Base-by-base conservation (phyloP, 2,888 invertebrate genomes). In the Drosophila pseudotalamancana region DNA sequence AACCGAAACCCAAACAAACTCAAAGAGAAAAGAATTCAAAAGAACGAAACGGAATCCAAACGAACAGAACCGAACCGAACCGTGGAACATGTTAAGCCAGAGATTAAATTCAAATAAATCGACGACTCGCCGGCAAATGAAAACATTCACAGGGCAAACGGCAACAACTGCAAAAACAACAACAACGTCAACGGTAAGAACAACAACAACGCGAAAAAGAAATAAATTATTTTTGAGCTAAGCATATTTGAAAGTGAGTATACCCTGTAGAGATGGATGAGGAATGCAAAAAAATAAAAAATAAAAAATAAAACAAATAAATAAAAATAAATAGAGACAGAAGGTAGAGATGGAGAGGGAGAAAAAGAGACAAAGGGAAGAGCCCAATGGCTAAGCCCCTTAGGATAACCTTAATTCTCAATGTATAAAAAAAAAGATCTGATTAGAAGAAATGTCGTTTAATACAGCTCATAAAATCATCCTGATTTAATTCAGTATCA, bases 81-180 rank as follows among this genome's bases (percentile, higher is more conserved):
- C 49, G 37, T 56, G 51, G 59, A 85, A 54, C 77, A 78, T 77
- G 80, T 86, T 78, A 76, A 84, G 76, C 65, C 77, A 72, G 72
- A 87, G 88, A 90, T 89, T 89, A 89, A 90, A 90, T 89, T 90
- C 89, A 90, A 89, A 90, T 90, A 90, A 90, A 90, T 89, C 89
- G 89, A 89, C 89, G 84, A 77, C 81, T 77, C 80, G 86, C 86
- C 86, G 85, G 82, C 80, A 90, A 89, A 89, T 87, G 84, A 87
- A 89, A 89, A 89, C 89, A 88, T 86, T 84, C 86, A 79, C 86
- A 83, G 74, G 72, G 69, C 65, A 70, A 77, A 69, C 79, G 63
- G 76, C 64, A 65, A 55, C 29, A 61, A 59, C 67, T 75, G 43
- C 68, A 64, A 40, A 54, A 66, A 43, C 66, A 62, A 42, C 60